Conservation (phyloP, 2,888 invertebrate species). For the Oscheius onirici region DNA sequence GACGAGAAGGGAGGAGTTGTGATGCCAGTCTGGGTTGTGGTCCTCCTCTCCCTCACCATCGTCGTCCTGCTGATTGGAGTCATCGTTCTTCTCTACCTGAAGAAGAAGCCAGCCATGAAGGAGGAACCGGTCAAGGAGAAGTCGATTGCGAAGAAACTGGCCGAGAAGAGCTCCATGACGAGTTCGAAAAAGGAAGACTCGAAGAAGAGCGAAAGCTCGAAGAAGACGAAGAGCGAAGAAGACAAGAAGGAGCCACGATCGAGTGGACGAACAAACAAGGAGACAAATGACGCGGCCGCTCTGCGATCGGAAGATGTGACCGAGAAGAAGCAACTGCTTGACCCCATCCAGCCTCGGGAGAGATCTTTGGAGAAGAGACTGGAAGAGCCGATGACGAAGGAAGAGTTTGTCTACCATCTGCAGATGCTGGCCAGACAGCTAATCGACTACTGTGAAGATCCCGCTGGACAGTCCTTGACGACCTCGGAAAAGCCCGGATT, state of each 20-base stretch:
- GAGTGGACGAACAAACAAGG: not conserved
- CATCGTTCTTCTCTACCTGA: not conserved
- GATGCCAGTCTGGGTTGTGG: not conserved
- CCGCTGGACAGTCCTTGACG: conserved; percentile 83
- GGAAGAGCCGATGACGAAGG: conserved; percentile 30
- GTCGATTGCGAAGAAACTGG: not conserved
- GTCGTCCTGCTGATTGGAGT: not conserved
- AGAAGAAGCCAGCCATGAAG: not conserved
- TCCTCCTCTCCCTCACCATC: not conserved
- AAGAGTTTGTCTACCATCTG: conserved; percentile 39
- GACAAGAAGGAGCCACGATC: not conserved
- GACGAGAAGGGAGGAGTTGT: not conserved
- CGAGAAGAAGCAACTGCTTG: not conserved
- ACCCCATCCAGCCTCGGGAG: not conserved
- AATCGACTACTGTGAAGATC: conserved; percentile 85
- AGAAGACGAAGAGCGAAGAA: not conserved
- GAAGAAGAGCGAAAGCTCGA: not conserved
- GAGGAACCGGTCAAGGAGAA: not conserved
- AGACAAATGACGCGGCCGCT: not conserved
- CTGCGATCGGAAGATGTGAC: not conserved
- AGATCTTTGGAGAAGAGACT: conserved; percentile 2
- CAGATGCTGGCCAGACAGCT: conserved; percentile 85
- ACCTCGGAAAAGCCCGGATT: conserved; percentile 77
- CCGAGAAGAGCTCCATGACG: not conserved
- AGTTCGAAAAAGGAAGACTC: not conserved